Evolutionary conservation across 1,140 invertebrate genomes (phyloP).

Genomic region (Ctenoplectra terminalis): DNA sequence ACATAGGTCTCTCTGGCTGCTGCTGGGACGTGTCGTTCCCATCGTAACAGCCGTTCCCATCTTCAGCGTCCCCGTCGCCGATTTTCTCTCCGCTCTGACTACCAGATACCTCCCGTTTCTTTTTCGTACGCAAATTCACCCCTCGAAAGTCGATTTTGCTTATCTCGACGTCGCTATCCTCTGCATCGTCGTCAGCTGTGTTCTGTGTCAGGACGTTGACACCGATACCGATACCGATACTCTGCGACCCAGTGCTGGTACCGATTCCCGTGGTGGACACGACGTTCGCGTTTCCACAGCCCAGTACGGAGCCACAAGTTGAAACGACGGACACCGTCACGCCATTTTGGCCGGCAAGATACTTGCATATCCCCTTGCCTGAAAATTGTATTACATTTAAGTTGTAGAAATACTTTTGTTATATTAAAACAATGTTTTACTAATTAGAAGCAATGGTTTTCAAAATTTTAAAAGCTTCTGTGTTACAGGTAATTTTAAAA

Average conservation of each 20-base stretch:
- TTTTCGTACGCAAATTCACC: constrained; percentile 84
- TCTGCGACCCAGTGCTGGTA: constrained; percentile 57
- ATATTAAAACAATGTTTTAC: no score
- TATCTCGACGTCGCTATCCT: constrained; percentile 84
- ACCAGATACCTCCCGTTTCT: constrained; percentile 77
- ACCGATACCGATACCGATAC: constrained; percentile 61
- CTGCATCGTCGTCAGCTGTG: constrained; percentile 77
- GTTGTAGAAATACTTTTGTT: no score
- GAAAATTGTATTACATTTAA: constrained; percentile 2
- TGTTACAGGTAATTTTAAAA: no score
- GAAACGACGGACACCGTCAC: constrained; percentile 82
- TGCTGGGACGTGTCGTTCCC: constrained; percentile 74
- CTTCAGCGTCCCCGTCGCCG: constrained; percentile 56
- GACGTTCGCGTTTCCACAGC: constrained; percentile 55
- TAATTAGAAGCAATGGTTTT: no score
- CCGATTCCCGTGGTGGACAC: constrained; percentile 53
- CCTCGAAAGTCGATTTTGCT: constrained; percentile 84
- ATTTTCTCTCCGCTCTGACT: constrained; percentile 65
- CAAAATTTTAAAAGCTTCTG: no score
- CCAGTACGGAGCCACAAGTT: constrained; percentile 70
- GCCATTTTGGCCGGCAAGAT: constrained; percentile 80
- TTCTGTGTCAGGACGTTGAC: constrained; percentile 52
- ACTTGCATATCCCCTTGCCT: constrained; percentile 81
- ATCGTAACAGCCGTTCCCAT: constrained; percentile 73
- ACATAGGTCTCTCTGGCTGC: constrained; percentile 89